Percentiles rank a stretch among this genome's conserved stretches.
phyloP scores from a whole-genome alignment of 2,888 invertebrate genomes.

The Ommatoiulus sabulosus region DNA sequence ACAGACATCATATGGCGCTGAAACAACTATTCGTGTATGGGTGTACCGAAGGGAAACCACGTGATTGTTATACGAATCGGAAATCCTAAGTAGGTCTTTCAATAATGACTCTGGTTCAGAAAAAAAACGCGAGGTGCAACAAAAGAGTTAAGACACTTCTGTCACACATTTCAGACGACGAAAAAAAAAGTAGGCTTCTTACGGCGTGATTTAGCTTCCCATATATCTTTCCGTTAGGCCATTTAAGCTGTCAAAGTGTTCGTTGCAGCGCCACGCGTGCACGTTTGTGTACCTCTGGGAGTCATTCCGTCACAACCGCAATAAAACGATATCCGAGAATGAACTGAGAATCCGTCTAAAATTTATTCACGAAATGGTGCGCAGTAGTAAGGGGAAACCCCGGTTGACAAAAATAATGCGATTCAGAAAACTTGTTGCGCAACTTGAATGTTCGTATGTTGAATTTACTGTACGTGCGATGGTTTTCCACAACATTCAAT shows the following conservation, averaged over 20 bases:
- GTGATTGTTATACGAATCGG: constrained; percentile 4
- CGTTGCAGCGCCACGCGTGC: not conserved
- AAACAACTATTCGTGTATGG: not conserved
- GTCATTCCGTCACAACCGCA: not conserved
- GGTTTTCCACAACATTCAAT: too few species aligned
- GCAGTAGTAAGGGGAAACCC: not conserved
- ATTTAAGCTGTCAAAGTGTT: constrained; percentile 8
- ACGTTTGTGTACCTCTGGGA: not conserved
- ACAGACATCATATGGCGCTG: not conserved
- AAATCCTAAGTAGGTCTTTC: constrained; percentile 28
- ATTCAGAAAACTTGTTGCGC: too few species aligned
- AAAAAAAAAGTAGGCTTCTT: not conserved
- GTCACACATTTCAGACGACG: constrained; percentile 15
- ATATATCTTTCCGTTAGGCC: not conserved
- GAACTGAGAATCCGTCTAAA: not conserved
- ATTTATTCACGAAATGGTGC: not conserved
- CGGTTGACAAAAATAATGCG: too few species aligned
- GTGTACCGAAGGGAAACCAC: constrained; percentile 14
- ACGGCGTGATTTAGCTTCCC: not conserved
- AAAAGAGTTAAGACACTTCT: constrained; percentile 4
- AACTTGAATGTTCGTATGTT: too few species aligned
- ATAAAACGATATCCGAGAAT: not conserved
- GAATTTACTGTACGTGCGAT: too few species aligned
- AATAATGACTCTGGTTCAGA: not conserved
- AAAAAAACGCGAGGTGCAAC: not conserved